Base-by-base conservation (phyloP, 2,888 invertebrate genomes). In the Hypomecis punctinalis region DNA sequence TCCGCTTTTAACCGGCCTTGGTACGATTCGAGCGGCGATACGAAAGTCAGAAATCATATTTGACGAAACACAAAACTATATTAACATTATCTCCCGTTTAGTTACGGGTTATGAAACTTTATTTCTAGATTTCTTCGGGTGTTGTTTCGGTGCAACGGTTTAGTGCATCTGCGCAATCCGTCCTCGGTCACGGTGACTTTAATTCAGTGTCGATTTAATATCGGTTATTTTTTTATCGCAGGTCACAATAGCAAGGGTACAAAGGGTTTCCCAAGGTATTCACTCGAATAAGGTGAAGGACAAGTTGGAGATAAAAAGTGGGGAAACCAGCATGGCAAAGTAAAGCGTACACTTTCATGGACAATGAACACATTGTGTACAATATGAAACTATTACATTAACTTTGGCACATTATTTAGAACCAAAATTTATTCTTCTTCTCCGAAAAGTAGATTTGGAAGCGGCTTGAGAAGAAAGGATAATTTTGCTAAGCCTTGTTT, bases 1-100 rank as follows among this genome's bases (percentile, higher is more conserved):
- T 84, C 84, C 80, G 77, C 80, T 80, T 82, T 82, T 60, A 81
- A 80, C 70, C 76, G 84, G 83, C 89, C 89, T 89, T 89, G 88
- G 79, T 84, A 80, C 78, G 76, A 67, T 80, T 82, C 79, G 78
- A 77, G 80, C 72, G 69, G 80, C 78, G 80, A 80, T 81, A 84
- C 79, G 77, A 85, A 84, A 83, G 78, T 81, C 81, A 80, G 80
- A 84, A 84, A 83, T 86, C 74, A 82, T 83, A 83, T 83, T 88
- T 85, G 81, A 81, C 82, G 85, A 86, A 86, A 87, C 77, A 71
- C 49, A 53, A 63, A 67, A 73, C 61, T 66, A 80, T 80, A 78
- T 80, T 79, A 80, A 82, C 73, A 77, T 80, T 80, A 75, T 71
- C 77, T 77, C 82, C 79, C 76, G 79, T 83, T 88, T 88, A 84